Conservation (phyloP, 2,797 vertebrate genomes). For the Acipenser ruthenus region DNA sequence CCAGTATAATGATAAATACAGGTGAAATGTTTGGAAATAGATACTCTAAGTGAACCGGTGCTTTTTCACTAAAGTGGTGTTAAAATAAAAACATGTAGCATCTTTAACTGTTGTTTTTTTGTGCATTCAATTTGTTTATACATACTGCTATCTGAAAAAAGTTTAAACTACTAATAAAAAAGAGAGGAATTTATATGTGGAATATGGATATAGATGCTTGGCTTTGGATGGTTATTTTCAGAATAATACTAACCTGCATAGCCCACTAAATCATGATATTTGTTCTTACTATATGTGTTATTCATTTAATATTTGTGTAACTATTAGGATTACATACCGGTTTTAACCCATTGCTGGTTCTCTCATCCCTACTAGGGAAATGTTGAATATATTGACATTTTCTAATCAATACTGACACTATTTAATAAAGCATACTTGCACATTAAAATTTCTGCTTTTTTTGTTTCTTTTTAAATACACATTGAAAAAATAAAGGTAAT, state of each 20-base stretch:
- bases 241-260: background rate
- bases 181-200: no score
- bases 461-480: background rate
- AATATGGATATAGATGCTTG: background rate
- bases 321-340: background rate
- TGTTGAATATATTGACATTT: background rate
- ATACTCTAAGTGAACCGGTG: background rate
- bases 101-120: no score
- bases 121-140: no score
- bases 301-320: background rate
- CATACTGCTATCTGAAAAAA: no score
- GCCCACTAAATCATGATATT: background rate
- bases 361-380: background rate
- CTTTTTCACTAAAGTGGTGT: background rate
- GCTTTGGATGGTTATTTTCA: background rate
- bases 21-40: background rate
- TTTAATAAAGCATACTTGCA: slow-evolving; percentile 1
- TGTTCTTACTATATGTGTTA: background rate
- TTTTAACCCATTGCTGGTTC: background rate
- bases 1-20: no score
- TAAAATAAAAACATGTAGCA: background rate
- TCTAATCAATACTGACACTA: background rate
- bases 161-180: no score
- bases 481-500: background rate
- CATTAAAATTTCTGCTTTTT: background rate